Conservation (phyloP, 2,113 vertebrate species). For the Coryphaenoides rupestris region DNA sequence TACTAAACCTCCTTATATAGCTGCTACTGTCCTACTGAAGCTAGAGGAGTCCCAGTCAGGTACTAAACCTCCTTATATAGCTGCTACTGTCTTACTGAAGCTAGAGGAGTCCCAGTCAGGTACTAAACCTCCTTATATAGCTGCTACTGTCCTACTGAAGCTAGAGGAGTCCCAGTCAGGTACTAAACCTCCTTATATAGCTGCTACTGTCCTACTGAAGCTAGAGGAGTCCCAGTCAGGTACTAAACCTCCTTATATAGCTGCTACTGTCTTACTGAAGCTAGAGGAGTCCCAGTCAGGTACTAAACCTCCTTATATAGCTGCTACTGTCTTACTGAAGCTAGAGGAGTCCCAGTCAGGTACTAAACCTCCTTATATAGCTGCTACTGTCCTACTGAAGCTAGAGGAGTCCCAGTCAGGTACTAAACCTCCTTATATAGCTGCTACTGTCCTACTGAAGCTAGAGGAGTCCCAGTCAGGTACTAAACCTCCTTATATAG, state of each 20-base stretch:
- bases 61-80: conserved; percentile 50
- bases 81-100: no score
- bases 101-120: no score
- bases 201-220: no score
- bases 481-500: conserved; percentile 25
- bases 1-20: conserved; percentile 25
- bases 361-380: conserved; percentile 25
- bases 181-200: conserved; percentile 50
- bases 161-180: conserved; percentile 96
- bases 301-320: conserved; percentile 50
- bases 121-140: conserved; percentile 25
- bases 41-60: conserved; percentile 96
- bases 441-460: no score
- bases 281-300: conserved; percentile 96
- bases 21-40: conserved; percentile 89
- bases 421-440: conserved; percentile 50
- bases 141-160: conserved; percentile 89
- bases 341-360: no score
- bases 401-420: conserved; percentile 96
- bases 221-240: no score
- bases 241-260: conserved; percentile 25
- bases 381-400: conserved; percentile 89
- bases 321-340: no score
- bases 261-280: conserved; percentile 89
- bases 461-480: no score